These are phyloP conservation scores for Emmelina monodactyla DNA, from an alignment of 2,888 invertebrate species.

Conservation along the genomic window DNA sequence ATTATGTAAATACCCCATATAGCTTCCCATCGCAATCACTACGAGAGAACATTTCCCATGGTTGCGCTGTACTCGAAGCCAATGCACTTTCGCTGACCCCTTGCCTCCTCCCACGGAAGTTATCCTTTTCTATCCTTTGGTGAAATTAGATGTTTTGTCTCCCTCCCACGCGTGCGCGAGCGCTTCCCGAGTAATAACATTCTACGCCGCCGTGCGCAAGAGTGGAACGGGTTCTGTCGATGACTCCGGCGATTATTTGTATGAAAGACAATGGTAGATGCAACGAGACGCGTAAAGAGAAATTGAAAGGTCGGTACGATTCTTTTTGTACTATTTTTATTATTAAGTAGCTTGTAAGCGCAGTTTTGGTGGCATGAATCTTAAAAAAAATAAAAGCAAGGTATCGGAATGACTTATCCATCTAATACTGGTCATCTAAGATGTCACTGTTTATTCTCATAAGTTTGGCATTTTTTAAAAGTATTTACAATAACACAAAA, in stretches of 20 bases:
- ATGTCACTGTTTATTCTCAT: too few relatives aligned
- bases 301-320: too few relatives aligned
- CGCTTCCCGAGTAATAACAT: conserved; percentile 62
- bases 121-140: conserved; percentile 40
- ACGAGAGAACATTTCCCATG: conserved; percentile 52
- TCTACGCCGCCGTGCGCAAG: conserved; percentile 60
- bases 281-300: conserved; percentile 4
- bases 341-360: too few relatives aligned
- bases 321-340: too few relatives aligned
- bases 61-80: conserved; percentile 54
- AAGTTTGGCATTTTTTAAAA: too few relatives aligned
- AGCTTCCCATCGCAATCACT: conserved; percentile 38
- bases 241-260: conserved; percentile 57
- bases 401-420: too few relatives aligned
- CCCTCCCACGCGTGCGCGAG: conserved; percentile 46
- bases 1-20: conserved; percentile 27
- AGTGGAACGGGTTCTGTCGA: conserved; percentile 64
- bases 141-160: conserved; percentile 39
- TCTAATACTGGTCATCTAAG: too few relatives aligned
- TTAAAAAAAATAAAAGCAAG: too few relatives aligned
- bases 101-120: conserved; percentile 50
- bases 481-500: too few relatives aligned
- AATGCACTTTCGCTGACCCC: conserved; percentile 67
- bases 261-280: conserved; percentile 49
- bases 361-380: too few relatives aligned